These are phyloP conservation scores for Brachylomia viminalis DNA, from an alignment of 2,888 invertebrate species.

Conservation along the genomic window DNA sequence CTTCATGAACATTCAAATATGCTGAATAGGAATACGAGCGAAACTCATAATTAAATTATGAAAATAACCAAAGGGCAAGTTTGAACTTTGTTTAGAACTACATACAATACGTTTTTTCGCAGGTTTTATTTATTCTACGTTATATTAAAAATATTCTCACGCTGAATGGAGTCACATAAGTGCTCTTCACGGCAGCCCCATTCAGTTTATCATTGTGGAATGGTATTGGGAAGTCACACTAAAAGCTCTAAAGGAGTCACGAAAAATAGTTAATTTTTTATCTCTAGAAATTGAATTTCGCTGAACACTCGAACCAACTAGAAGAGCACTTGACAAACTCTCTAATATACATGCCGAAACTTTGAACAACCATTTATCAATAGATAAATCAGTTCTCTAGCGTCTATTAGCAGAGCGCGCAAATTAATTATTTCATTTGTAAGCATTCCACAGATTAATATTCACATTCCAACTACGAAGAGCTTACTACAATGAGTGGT, in stretches of 20 bases:
- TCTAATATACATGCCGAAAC: conserved; percentile 19
- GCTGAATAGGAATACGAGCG: conserved; percentile 4
- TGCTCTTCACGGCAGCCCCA: conserved; percentile 67
- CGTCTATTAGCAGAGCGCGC: conserved; percentile 6
- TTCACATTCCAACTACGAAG: conserved; percentile 30
- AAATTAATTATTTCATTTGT: conserved; percentile 46
- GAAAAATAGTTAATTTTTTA: conserved; percentile 68
- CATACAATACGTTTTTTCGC: conserved; percentile 33
- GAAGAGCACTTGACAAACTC: conserved; percentile 22
- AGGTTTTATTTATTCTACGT: conserved; percentile 47
- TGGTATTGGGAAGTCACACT: conserved; percentile 68
- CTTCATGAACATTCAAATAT: conserved; percentile 33
- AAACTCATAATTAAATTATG: conserved; percentile 11
- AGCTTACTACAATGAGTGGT: conserved; percentile 21
- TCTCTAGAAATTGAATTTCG: conserved; percentile 61
- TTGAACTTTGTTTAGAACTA: conserved; percentile 21
- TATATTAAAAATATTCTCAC: conserved; percentile 53
- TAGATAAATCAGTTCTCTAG: conserved; percentile 18
- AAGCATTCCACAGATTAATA: conserved; percentile 28
- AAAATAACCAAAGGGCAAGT: conserved; percentile 5
- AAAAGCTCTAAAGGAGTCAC: conserved; percentile 70
- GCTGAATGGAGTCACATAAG: conserved; percentile 67
- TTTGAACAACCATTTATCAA: conserved; percentile 43
- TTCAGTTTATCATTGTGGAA: conserved; percentile 72
- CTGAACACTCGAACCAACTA: conserved; percentile 37